These are phyloP conservation scores for Drosophila mulleri DNA, from an alignment of 2,888 invertebrate species.

Conservation along the genomic window DNA sequence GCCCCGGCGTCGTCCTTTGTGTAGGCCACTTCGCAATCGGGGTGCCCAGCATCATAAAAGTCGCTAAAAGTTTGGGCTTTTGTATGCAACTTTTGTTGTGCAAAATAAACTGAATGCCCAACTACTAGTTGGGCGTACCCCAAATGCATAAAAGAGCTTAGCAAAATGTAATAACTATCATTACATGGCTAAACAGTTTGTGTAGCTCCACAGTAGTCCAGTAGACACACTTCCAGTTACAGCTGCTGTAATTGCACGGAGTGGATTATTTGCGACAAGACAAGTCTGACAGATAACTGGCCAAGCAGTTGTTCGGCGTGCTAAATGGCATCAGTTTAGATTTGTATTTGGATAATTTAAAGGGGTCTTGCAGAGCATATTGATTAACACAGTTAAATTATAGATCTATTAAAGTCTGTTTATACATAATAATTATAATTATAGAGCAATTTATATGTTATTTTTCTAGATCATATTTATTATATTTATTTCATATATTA, in stretches of 20 bases:
- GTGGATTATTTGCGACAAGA: conserved; percentile 1
- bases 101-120: conserved; percentile 25
- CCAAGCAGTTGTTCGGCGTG: not conserved
- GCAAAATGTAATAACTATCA: conserved; percentile 64
- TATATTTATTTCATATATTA: too few species aligned
- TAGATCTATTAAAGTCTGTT: too few species aligned
- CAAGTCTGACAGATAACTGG: not conserved
- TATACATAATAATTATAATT: too few species aligned
- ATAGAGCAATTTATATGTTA: too few species aligned
- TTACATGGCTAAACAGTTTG: conserved; percentile 63
- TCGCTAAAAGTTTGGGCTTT: conserved; percentile 62
- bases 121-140: conserved; percentile 24
- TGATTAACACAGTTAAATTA: too few species aligned
- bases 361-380: too few species aligned
- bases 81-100: conserved; percentile 55
- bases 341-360: not conserved
- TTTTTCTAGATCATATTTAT: too few species aligned
- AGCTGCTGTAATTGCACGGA: conserved; percentile 26
- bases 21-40: conserved; percentile 3
- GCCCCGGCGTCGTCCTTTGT: not conserved
- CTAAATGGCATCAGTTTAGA: not conserved
- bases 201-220: conserved; percentile 39
- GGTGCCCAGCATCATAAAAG: conserved; percentile 59
- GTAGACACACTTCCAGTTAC: conserved; percentile 52
- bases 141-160: conserved; percentile 56